Percentiles rank a stretch among this genome's conserved stretches.
Evolutionary conservation across 37 sponge, comb jelly and placozoan genomes (phyloP).

Genomic region (Chondrosia reniformis): DNA sequence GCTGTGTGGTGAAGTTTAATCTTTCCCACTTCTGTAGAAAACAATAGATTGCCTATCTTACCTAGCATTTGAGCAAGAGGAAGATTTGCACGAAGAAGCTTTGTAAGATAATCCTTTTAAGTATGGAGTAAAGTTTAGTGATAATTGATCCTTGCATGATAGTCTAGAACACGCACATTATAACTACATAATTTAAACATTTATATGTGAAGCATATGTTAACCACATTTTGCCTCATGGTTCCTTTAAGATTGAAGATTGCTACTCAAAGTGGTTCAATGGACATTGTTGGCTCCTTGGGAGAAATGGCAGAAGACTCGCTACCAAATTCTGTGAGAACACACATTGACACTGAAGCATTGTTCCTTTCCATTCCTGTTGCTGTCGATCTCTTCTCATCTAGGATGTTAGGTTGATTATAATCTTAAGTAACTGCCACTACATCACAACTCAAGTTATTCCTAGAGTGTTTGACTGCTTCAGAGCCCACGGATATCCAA

Average conservation of each 20-base stretch:
- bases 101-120: background rate
- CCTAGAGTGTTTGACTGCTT: conserved; percentile 75
- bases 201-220: no score
- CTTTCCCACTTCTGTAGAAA: conserved; percentile 29
- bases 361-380: background rate
- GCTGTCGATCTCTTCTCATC: background rate
- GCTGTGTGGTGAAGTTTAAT: background rate
- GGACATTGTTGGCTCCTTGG: background rate
- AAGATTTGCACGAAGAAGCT: conserved; percentile 29
- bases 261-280: background rate
- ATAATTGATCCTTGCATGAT: no score
- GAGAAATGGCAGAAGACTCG: background rate
- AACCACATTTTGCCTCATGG: no score
- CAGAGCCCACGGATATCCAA: conserved; percentile 75
- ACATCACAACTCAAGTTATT: conserved; percentile 51
- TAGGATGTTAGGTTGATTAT: conserved; percentile 76
- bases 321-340: background rate
- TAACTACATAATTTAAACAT: no score
- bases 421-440: conserved; percentile 78
- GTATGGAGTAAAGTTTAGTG: background rate
- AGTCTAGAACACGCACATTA: no score
- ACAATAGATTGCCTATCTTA: conserved; percentile 29
- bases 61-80: conserved; percentile 45
- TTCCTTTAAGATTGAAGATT: background rate
- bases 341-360: background rate